These are phyloP conservation scores for Danaus chrysippus DNA, from an alignment of 2,888 invertebrate genomes.

Conservation along the genomic window DNA sequence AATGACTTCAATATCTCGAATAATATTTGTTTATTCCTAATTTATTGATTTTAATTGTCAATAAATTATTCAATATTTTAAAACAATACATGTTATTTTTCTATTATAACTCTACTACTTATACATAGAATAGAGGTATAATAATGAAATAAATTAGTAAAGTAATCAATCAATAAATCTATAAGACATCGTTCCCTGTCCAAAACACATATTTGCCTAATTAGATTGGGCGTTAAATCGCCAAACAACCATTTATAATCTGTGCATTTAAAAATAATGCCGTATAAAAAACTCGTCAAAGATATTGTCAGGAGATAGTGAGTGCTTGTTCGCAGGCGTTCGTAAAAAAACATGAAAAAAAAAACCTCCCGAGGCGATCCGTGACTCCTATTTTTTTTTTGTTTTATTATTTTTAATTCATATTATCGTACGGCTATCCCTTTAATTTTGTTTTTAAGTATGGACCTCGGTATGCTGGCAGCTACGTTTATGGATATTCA, in stretches of 20 bases:
- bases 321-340: slow-evolving; percentile 71
- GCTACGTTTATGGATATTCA: slow-evolving; percentile 77
- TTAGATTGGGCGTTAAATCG: slow-evolving; percentile 80
- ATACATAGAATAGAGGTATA: neutral
- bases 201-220: slow-evolving; percentile 78
- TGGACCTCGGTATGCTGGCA: slow-evolving; percentile 75
- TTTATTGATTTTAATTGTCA: too few species aligned
- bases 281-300: slow-evolving; percentile 77
- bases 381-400: slow-evolving; percentile 78
- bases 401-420: slow-evolving; percentile 79
- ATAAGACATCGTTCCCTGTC: slow-evolving; percentile 41
- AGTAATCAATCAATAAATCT: slow-evolving; percentile 63
- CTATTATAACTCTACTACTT: neutral
- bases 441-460: slow-evolving; percentile 80
- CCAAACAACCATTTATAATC: slow-evolving; percentile 78
- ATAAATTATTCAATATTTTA: too few species aligned
- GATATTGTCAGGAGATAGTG: slow-evolving; percentile 77
- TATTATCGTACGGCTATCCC: slow-evolving; percentile 79
- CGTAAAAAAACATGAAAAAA: slow-evolving; percentile 60
- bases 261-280: slow-evolving; percentile 78
- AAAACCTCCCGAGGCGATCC: slow-evolving; percentile 75
- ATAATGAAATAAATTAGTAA: slow-evolving; percentile 1
- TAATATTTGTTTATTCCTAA: too few species aligned
- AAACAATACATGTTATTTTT: too few species aligned
- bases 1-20: too few species aligned